Conservation (phyloP, 2,888 invertebrate species). For the Amblyteles armatorius region DNA sequence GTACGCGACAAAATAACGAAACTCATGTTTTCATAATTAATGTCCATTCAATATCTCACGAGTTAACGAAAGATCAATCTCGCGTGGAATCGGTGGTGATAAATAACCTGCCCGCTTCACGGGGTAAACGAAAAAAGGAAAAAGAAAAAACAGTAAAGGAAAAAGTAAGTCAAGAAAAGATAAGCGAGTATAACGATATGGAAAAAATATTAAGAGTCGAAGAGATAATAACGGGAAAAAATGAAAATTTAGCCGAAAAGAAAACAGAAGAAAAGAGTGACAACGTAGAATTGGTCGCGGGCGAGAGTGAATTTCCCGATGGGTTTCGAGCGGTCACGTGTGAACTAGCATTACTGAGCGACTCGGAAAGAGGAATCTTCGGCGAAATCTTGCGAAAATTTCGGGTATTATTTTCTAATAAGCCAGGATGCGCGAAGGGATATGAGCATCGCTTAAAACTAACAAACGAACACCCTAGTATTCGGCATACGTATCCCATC, state of each 20-base stretch:
- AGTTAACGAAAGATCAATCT: too few relatives aligned
- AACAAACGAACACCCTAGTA: too few relatives aligned
- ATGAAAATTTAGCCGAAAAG: too few relatives aligned
- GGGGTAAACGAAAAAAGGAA: neutral
- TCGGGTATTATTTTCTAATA: too few relatives aligned
- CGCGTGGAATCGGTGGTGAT: too few relatives aligned
- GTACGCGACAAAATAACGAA: too few relatives aligned
- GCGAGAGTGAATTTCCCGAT: slow-evolving; percentile 57
- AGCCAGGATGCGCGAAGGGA: too few relatives aligned
- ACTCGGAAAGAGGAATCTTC: neutral
- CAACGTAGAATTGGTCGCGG: neutral
- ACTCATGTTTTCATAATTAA: too few relatives aligned
- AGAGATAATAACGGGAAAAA: too few relatives aligned
- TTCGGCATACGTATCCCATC: neutral
- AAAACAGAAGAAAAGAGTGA: too few relatives aligned
- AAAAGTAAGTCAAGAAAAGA: too few relatives aligned
- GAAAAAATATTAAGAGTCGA: neutral
- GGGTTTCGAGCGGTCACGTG: neutral
- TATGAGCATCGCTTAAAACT: neutral
- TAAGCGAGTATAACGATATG: neutral
- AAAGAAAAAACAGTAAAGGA: neutral
- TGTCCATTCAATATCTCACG: too few relatives aligned
- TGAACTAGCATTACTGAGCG: slow-evolving; percentile 8
- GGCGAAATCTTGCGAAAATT: neutral
- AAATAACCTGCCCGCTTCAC: neutral